Conservation (phyloP, 2,888 invertebrate species). For the Metellina segmentata region DNA sequence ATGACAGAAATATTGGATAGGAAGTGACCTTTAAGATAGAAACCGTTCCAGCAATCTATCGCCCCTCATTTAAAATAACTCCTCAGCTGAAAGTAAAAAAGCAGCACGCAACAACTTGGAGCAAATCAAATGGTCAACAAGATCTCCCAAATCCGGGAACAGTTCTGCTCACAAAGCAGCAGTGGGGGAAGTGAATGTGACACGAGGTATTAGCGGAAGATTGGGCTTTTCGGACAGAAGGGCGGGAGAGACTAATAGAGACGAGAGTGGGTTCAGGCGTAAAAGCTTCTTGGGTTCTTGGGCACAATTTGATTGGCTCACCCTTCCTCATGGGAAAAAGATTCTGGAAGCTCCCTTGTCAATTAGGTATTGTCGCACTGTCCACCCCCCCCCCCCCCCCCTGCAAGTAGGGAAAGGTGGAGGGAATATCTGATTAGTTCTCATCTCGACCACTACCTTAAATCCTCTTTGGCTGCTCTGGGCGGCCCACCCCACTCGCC, state of each 20-base stretch:
- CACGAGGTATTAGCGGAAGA: constrained; percentile 70
- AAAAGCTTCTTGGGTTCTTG: constrained; percentile 57
- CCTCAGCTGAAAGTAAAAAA: neutral
- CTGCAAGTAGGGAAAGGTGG: neutral
- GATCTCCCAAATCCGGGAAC: neutral
- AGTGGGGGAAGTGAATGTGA: constrained; percentile 59
- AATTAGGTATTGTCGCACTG: constrained; percentile 58
- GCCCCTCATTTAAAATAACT: neutral
- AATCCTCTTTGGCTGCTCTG: constrained; percentile 54
- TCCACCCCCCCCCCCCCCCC: neutral
- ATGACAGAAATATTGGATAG: no score
- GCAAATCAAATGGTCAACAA: neutral
- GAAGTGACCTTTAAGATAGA: no score
- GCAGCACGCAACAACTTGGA: neutral
- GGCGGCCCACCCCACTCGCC: neutral
- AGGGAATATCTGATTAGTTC: constrained; percentile 65
- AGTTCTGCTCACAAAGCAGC: neutral
- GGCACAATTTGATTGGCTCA: constrained; percentile 68
- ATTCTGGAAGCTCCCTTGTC: constrained; percentile 40
- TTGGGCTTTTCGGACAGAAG: constrained; percentile 38
- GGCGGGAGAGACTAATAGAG: constrained; percentile 56
- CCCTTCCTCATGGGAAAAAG: constrained; percentile 51
- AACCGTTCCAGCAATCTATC: neutral
- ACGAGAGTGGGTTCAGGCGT: constrained; percentile 46
- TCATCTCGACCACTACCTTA: constrained; percentile 37